A percentile compares a stretch with the other conserved stretches of the same genome.
These are phyloP conservation scores for Myrmecophaga tridactyla DNA, from an alignment of 2,113 vertebrate species.

Conservation along the genomic window DNA sequence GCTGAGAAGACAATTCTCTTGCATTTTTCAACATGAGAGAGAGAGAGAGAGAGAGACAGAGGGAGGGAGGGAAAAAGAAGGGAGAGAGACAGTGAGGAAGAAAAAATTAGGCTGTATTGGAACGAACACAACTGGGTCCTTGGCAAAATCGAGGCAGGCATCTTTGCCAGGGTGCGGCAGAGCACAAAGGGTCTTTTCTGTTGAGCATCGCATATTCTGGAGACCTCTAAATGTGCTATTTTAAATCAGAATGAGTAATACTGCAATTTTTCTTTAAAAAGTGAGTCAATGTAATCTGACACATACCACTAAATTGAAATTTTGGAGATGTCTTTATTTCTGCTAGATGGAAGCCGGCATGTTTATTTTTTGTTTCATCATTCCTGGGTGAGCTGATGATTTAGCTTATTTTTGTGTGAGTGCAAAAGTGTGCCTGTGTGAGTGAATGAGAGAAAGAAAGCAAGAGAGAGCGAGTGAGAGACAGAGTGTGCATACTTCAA, in stretches of 20 bases:
- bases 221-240: constrained; percentile 51
- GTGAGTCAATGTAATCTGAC: constrained; percentile 51
- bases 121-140: not conserved
- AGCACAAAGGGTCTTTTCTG: constrained; percentile 27
- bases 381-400: not conserved
- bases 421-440: not conserved
- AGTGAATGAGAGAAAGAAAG: too few species aligned
- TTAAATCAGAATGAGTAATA: constrained; percentile 61
- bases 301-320: constrained; percentile 53
- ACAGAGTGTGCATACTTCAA: not conserved
- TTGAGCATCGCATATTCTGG: constrained; percentile 13
- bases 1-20: constrained; percentile 66
- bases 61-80: too few species aligned
- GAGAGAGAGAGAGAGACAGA: not conserved
- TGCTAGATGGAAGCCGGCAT: not conserved
- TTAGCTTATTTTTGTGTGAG: not conserved
- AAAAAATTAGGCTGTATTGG: constrained; percentile 57
- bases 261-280: constrained; percentile 53
- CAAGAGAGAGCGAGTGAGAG: too few species aligned
- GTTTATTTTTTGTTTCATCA: constrained; percentile 34
- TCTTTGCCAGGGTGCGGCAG: not conserved
- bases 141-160: not conserved
- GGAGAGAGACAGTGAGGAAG: not conserved
- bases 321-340: constrained; percentile 29
- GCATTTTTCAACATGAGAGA: constrained; percentile 49